Evolutionary conservation across 2,888 invertebrate genomes (phyloP), one percentile per base, ranked within the genome.

Genomic region (Strigamia maritima): DNA sequence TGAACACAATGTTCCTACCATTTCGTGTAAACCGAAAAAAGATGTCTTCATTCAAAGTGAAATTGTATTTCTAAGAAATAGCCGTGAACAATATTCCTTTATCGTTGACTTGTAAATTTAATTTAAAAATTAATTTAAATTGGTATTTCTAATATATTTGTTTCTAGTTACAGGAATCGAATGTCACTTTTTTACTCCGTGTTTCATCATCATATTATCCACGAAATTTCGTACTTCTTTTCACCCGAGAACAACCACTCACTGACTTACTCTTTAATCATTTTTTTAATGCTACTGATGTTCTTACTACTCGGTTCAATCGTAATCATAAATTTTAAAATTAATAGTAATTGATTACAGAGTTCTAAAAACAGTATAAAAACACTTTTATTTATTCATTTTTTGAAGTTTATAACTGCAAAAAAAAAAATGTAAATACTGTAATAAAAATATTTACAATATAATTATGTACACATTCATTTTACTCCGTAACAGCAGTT

Each of bases 381-480:
- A 60, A 22, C 60, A 60, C 8, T 22, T n/a, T 19, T 24, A 60
- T 60, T 60, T 60, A 60, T 60, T 60, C 10, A n/a, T 49, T 49
- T 14, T 49, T 49, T 60, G 60, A 16, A 60, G 24, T 60, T 60
- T 60, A 60, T 60, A 60, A 60, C 60, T 19, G 2, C 60, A 6
- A 19, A 14, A 40, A 60, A 60, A 60, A 12, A n/a, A 16, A 10
- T 60, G 60, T 60, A 60, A 60, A 60, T 60, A 60, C 60, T 60
- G 22, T 60, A 19, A 60, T 60, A 60, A 60, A 60, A 60, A 60
- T 60, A 60, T 60, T 60, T 60, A 60, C 60, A 60, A 40, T 40
- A 40, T 40, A 40, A 40, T 40, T 40, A 40, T 40, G 10, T 40
- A 40, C 40, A 40, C 16, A 2, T 40, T 60, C n/a, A 60, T 60